These are phyloP conservation scores for Oscheius sp. DNA, from an alignment of 2,888 invertebrate species.

Conservation along the genomic window DNA sequence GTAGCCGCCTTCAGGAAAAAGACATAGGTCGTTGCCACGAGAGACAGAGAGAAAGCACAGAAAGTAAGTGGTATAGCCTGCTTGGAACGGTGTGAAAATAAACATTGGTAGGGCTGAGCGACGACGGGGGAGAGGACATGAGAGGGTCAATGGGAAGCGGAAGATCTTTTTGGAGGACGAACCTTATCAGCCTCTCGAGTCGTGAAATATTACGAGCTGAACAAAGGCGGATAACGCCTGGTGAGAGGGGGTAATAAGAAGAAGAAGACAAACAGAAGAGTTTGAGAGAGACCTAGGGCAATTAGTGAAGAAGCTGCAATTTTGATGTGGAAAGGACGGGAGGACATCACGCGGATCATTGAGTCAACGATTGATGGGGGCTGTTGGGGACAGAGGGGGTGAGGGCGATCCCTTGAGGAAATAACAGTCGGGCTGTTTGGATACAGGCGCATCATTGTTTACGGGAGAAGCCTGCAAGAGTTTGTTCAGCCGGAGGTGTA, in stretches of 20 bases:
- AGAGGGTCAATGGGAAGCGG: neutral
- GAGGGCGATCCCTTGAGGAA: neutral
- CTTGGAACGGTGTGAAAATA: constrained; percentile 20
- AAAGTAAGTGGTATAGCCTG: neutral
- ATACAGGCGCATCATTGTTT: constrained; percentile 5
- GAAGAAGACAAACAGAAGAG: neutral
- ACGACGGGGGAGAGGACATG: constrained; percentile 6
- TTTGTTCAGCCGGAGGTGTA: constrained; percentile 1
- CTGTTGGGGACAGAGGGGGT: constrained; percentile 12
- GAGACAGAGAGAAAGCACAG: neutral
- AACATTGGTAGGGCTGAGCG: neutral
- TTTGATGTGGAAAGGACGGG: neutral
- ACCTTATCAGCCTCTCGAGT: too few species aligned
- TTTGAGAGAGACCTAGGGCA: neutral
- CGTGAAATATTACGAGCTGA: neutral
- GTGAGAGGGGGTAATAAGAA: neutral
- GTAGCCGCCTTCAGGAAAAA: neutral
- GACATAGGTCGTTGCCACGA: too few species aligned
- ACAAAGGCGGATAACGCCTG: neutral
- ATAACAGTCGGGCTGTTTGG: neutral
- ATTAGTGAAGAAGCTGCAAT: neutral
- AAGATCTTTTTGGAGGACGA: neutral
- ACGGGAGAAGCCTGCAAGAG: neutral
- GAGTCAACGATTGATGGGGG: constrained; percentile 34
- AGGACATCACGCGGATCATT: constrained; percentile 34